Evolutionary conservation across 2,797 vertebrate species (phyloP), one percentile per base, ranked within the genome.

Genomic region (Bradypus variegatus): DNA sequence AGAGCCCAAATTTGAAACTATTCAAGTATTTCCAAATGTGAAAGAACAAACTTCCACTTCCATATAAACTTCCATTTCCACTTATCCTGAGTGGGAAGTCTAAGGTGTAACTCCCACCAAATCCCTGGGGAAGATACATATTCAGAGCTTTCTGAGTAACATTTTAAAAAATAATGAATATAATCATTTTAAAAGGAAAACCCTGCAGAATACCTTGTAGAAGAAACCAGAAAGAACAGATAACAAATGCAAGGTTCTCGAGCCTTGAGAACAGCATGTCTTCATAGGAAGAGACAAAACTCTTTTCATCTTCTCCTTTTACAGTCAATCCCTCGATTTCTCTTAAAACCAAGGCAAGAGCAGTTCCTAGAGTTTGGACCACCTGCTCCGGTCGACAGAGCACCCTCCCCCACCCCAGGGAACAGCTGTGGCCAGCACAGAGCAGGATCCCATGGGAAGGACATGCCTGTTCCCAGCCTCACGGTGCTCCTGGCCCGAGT

Each of bases 381-480:
- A 5, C 18, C 69, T 6, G 23, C 7, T 60, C 58, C 16, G 31
- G 12, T n/a, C 36, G 19, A 27, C 0, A 8, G 1, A 72, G 21
- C 38, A 8, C 2, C 25, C 25, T 3, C 25, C 9, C 18, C 19
- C 23, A 16, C 18, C 36, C 14, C 48, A 29, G 41, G 23, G 31
- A 50, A 50, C 19, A n/a, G 41, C 12, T 7, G 19, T 31, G 27
- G 27, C 33, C 14, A 38, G 14, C 19, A 10, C 45, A 69, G 19
- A 65, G 41, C 1, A 4, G 8, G 21, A 58, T 21, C 21, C 58
- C 58, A 4, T 19, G 58, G 21, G 58, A 58, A 19, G 58, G 21
- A 23, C 58, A 58, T 0, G 13, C 14, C 11, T 1, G 9, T 15
- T 0, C 58, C 36, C 7, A 4, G 13, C 48, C 65, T 64, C n/a